Base-by-base conservation (phyloP, 2,888 invertebrate species). In the Phragmatobia fuliginosa region DNA sequence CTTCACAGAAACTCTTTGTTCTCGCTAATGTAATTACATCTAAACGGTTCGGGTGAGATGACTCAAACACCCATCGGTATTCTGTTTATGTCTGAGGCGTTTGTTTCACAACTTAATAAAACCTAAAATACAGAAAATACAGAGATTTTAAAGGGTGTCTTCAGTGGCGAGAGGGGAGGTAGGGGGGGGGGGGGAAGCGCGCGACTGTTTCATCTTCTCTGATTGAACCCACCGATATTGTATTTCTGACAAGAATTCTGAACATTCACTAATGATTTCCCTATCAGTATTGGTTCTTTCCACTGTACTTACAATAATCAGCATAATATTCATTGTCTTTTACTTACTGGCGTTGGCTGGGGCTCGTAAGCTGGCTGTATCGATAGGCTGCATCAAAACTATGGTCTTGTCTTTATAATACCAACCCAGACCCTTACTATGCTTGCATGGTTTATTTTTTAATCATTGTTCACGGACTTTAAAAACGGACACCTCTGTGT, bases 221-320 rank as follows among this genome's bases (percentile, higher is more conserved):
- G 85, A 88, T 88, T 86, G 87, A 85, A 85, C 83, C 73, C 76
- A 76, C 81, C 83, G 86, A 86, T 87, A 87, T 88, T 88, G 86
- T 88, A 85, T 84, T 84, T 85, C 81, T 82, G 80, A 78, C 80
- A 85, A 84, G 80, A 80, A 76, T 81, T 80, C 63, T 61, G 72
- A 14, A 66, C 62, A 73, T 67, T 83, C 78, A 64, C 71, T 82
- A 77, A 73, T 52, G 76, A 67, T 52, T 41, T n/a, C 28, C 60
- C 41, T 32, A 76, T 74, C 62, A 67, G 68, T 59, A 61, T 67
- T 65, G 45, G 71, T 65, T 21, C 62, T 59, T 68, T 18, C 36
- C 18, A 18, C 28, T 38, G 14, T 58, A 38, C 14, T 58, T 38
- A 38, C 38, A 28, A 64, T 33, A 33, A n/a, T 61, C 61, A 61